Conservation (phyloP, 2,113 vertebrate genomes). For the Cichladusa arquata region DNA sequence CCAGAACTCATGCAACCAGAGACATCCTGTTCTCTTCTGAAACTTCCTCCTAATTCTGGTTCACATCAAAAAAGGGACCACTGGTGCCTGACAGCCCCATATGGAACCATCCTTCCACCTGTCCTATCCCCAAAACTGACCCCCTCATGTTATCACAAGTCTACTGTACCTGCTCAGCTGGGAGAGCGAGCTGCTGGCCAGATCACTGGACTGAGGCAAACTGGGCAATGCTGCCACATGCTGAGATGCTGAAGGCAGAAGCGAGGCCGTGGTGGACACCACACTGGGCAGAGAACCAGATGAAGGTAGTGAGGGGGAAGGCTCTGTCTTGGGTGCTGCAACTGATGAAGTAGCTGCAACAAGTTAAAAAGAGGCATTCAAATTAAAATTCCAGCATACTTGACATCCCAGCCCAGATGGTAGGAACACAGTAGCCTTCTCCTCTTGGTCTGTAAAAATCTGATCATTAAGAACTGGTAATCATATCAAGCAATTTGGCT, state of each 20-base stretch:
- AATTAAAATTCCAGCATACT: neutral
- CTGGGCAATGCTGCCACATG: conserved; percentile 78
- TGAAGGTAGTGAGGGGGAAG: conserved; percentile 75
- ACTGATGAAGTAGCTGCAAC: conserved; percentile 80
- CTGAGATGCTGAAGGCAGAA: conserved; percentile 78
- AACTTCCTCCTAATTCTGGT: neutral
- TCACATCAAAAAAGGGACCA: neutral
- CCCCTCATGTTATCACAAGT: neutral
- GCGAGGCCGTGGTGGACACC: conserved; percentile 73
- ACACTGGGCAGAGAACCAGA: conserved; percentile 75
- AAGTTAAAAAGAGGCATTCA: neutral
- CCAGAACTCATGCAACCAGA: neutral
- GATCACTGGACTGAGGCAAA: conserved; percentile 79
- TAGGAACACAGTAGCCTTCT: neutral
- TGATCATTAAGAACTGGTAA: neutral
- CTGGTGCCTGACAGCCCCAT: neutral
- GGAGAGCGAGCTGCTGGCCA: conserved; percentile 80
- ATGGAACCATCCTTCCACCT: accelerated
- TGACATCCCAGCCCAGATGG: neutral
- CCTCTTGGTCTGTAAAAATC: neutral
- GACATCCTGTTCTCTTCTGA: neutral
- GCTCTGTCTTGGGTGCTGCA: conserved; percentile 83
- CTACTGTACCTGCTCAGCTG: conserved; percentile 86
- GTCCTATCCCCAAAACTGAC: neutral
- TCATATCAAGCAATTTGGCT: neutral